Evolutionary conservation across 2,888 invertebrate species (phyloP).

Genomic region (Chymomyza amoena): DNA sequence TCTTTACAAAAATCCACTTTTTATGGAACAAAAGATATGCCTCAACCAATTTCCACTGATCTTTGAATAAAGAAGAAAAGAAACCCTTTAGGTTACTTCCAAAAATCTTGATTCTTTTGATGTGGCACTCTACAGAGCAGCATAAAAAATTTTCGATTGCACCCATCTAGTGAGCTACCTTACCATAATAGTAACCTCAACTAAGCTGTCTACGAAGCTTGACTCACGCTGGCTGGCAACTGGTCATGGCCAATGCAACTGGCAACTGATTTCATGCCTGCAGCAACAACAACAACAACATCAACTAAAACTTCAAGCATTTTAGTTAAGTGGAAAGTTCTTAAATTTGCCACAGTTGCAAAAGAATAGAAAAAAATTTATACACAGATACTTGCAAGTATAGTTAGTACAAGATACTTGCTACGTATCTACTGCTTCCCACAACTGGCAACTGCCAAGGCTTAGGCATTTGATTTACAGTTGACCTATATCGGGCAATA

Average conservation of each 20-base stretch:
- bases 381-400: neutral
- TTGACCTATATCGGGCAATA: slow-evolving; percentile 48
- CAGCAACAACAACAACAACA: slow-evolving; percentile 19
- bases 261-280: slow-evolving; percentile 11
- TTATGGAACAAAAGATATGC: no score
- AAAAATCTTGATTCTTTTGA: no score
- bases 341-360: slow-evolving; percentile 43
- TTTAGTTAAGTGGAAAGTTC: slow-evolving; percentile 48
- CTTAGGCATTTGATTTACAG: slow-evolving; percentile 32
- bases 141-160: no score
- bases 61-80: no score
- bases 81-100: no score
- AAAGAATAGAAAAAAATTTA: neutral
- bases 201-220: neutral
- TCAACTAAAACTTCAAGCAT: slow-evolving; percentile 20
- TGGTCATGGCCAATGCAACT: slow-evolving; percentile 11
- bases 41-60: no score
- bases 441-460: slow-evolving; percentile 10
- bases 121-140: no score
- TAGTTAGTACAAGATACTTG: neutral
- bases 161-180: no score
- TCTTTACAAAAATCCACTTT: no score
- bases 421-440: slow-evolving; percentile 32
- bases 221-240: neutral
- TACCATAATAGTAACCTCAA: neutral